Evolutionary conservation across 2,888 invertebrate genomes (phyloP), one percentile per base, ranked within the genome.

Genomic region (Phyto melanocephala): DNA sequence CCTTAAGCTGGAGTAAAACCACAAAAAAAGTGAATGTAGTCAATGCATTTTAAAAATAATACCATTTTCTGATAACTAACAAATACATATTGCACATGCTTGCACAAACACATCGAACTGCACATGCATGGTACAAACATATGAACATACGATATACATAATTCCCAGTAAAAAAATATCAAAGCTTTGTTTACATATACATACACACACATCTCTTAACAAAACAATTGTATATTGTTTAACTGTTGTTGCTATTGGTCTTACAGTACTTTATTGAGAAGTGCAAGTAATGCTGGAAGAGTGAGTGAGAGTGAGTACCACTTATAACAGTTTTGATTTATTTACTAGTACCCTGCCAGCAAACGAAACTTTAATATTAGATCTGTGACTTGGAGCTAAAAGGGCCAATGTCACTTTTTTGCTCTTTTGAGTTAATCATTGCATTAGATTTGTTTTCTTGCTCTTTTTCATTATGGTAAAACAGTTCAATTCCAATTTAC

Each of bases 31-130:
- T 20, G 11, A 6, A 37, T 37, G n/a, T 13, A 45, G 20, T 54
- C 62, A 62, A 62, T 54, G 54, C 62, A 52, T 45, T 70, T 47
- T 24, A 8, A 33, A 75, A 68, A 50, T 76, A 56, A 76, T 60
- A 67, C 58, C 67, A 76, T 68, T 76, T 76, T 68, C 20, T 47
- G 67, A 70, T 77, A 77, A 70, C 77, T 10, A 68, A 60, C 65
- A 35, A 42, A 65, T 24, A 28, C 42, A 68, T 47, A 33, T 35
- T 22, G 54, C 22, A 37, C 3, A 15, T 5, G 35, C 15, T 47
- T 37, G 1, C n/a, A 47, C 15, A 20, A 2, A 56, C 58, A 20
- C 6, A 37, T 5, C 8, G 13, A 58, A 20, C 45, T 20, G 22
- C 17, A 40, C 8, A 17, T 17, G 1, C 17, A 45, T 17, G 15